Percentiles rank a stretch among this genome's conserved stretches.
phyloP scores from a whole-genome alignment of 1,140 invertebrate genomes.

The Drosophila teissieri region DNA sequence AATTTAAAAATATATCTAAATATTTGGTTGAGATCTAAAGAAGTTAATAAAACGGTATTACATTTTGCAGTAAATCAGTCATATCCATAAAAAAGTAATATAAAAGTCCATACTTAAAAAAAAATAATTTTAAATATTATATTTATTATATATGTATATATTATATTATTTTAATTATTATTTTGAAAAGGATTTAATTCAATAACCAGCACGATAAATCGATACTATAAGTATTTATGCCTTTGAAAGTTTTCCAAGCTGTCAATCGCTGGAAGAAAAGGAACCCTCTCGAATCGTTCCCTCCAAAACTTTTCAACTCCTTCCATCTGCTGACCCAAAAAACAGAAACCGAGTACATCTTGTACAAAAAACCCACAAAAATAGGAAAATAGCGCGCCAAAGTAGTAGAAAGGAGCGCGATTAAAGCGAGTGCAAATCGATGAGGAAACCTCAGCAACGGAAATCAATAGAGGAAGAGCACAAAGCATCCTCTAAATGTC shows the following conservation, averaged over 20 bases:
- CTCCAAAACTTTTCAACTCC: constrained; percentile 41
- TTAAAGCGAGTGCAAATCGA: constrained; percentile 42
- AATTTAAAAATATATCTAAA: too few relatives aligned
- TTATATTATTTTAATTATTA: too few relatives aligned
- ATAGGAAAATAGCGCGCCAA: constrained; percentile 37
- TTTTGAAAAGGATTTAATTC: too few relatives aligned
- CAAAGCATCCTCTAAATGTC: constrained; percentile 53
- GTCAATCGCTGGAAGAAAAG: constrained; percentile 7
- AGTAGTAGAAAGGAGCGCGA: constrained; percentile 26
- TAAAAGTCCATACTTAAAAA: too few relatives aligned
- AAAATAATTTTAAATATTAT: too few relatives aligned
- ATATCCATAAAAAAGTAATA: too few relatives aligned
- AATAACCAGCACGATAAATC: too few relatives aligned
- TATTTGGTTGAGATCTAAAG: too few relatives aligned
- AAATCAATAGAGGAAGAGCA: constrained; percentile 63
- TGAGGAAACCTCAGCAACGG: constrained; percentile 54
- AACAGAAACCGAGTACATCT: background rate
- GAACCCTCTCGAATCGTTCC: constrained; percentile 16
- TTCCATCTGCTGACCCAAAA: constrained; percentile 33
- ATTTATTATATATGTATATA: too few relatives aligned
- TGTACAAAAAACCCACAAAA: constrained; percentile 13
- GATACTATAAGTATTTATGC: background rate
- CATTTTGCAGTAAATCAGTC: too few relatives aligned
- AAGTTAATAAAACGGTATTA: too few relatives aligned
- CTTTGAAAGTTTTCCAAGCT: background rate